These are phyloP conservation scores for Ernsta delagoae DNA, from an alignment of 2,888 invertebrate species.

Conservation along the genomic window DNA sequence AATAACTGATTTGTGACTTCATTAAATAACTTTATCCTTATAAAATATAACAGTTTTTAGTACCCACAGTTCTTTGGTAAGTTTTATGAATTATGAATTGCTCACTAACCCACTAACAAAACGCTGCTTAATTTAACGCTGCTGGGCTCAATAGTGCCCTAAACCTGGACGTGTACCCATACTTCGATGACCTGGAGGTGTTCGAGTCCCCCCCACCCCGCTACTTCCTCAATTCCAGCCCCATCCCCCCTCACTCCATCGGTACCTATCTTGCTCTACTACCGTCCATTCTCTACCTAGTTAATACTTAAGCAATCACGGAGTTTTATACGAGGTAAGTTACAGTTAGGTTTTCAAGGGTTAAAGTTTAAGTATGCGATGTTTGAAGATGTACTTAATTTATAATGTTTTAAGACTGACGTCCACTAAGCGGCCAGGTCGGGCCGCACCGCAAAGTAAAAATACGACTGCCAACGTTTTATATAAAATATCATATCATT, in stretches of 20 bases:
- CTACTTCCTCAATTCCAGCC: conserved; percentile 54
- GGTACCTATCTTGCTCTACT: conserved; percentile 37
- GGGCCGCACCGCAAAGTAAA: too few relatives aligned
- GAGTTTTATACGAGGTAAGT: conserved; percentile 16
- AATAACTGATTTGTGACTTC: too few relatives aligned
- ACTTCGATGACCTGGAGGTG: conserved; percentile 68
- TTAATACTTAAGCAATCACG: conserved; percentile 17
- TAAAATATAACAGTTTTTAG: not conserved
- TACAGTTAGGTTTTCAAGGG: too few relatives aligned
- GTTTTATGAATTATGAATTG: too few relatives aligned
- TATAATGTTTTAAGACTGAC: too few relatives aligned
- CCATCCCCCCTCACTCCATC: conserved; percentile 20
- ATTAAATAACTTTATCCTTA: too few relatives aligned
- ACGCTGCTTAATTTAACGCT: conserved; percentile 60
- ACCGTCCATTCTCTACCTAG: conserved; percentile 41
- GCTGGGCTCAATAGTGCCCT: conserved; percentile 63
- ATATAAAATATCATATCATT: too few relatives aligned
- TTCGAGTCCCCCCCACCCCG: conserved; percentile 68
- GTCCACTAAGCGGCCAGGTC: too few relatives aligned
- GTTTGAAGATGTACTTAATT: too few relatives aligned
- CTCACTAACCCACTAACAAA: conserved; percentile 32
- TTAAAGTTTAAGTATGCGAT: too few relatives aligned
- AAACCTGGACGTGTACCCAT: conserved; percentile 70
- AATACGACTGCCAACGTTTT: too few relatives aligned
- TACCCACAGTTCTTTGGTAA: not conserved